These are phyloP conservation scores for Dipodomys merriami DNA, from an alignment of 2,113 vertebrate species.

Conservation along the genomic window DNA sequence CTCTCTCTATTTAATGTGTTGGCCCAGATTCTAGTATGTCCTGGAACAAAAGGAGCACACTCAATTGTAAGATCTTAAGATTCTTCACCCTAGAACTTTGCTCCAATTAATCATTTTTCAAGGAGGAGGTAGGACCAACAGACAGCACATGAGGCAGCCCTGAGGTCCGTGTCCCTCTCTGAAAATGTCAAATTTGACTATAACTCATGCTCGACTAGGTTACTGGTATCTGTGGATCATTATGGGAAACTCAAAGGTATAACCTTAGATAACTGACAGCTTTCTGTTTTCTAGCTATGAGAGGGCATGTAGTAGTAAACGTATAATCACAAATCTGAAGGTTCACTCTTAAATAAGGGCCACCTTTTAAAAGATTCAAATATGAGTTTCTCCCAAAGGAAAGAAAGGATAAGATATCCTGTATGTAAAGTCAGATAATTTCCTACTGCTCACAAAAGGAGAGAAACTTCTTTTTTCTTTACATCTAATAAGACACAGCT, in stretches of 20 bases:
- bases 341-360: neutral
- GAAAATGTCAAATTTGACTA: neutral
- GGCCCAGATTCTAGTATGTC: neutral
- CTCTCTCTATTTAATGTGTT: neutral
- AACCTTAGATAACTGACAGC: neutral
- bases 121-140: neutral
- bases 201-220: neutral
- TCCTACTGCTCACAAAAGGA: slow-evolving; percentile 29
- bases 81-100: neutral
- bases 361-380: neutral
- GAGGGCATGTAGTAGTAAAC: neutral
- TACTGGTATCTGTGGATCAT: neutral
- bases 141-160: neutral
- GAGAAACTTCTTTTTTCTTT: neutral
- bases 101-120: neutral
- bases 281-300: neutral
- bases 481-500: slow-evolving; percentile 20
- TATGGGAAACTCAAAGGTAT: neutral
- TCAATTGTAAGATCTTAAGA: neutral
- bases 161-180: neutral
- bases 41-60: neutral
- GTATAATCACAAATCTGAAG: slow-evolving; percentile 6
- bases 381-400: neutral
- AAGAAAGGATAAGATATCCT: neutral
- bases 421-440: slow-evolving; percentile 27